Conservation (phyloP, 2,888 invertebrate species). For the Miltochrista miniata region DNA sequence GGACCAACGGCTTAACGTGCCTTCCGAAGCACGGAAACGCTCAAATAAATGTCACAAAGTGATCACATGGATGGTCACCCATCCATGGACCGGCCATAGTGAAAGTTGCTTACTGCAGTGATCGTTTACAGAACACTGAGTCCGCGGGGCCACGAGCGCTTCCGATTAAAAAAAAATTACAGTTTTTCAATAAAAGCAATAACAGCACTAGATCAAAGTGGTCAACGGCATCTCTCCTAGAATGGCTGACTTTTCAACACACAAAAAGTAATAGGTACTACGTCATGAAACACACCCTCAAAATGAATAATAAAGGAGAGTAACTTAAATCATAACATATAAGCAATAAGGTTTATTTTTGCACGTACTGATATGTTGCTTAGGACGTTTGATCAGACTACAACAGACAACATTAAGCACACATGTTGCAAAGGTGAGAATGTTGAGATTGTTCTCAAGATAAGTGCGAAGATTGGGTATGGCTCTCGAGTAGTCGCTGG, state of each 20-base stretch:
- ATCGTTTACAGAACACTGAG: too few relatives aligned
- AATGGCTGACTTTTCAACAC: constrained; percentile 56
- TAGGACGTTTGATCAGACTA: constrained; percentile 12
- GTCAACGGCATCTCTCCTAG: constrained; percentile 46
- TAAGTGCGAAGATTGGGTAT: constrained; percentile 48
- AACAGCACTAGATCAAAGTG: constrained; percentile 50
- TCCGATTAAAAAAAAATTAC: too few relatives aligned
- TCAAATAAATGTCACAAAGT: too few relatives aligned
- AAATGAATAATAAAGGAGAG: background rate
- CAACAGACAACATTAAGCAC: constrained; percentile 56
- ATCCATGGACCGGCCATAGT: too few relatives aligned
- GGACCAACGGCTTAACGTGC: too few relatives aligned
- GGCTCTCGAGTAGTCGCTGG: constrained; percentile 41
- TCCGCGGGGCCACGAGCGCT: too few relatives aligned
- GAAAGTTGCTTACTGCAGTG: too few relatives aligned
- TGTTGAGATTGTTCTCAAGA: constrained; percentile 60
- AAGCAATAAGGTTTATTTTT: background rate
- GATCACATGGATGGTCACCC: too few relatives aligned
- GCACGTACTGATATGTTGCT: background rate
- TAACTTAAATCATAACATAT: background rate
- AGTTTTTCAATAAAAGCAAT: too few relatives aligned
- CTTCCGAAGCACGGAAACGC: too few relatives aligned
- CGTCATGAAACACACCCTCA: constrained; percentile 1
- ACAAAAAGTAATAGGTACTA: constrained; percentile 44
- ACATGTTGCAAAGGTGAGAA: constrained; percentile 71